Base-by-base conservation (phyloP, 2,113 vertebrate species). In the Tenrec ecaudatus region DNA sequence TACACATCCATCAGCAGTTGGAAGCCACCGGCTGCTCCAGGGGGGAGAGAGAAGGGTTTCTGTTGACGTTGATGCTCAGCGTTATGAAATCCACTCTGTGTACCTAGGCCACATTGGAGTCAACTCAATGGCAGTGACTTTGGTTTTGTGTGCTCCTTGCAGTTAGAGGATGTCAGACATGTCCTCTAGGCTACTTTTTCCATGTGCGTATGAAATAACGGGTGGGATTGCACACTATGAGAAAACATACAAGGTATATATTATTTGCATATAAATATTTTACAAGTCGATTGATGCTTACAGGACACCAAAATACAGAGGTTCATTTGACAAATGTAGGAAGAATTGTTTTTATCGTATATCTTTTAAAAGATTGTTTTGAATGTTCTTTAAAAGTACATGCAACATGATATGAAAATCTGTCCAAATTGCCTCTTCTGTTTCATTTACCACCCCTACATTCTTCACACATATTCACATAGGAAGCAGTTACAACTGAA, bases 371-470 rank as follows among this genome's bases (percentile, higher is more conserved):
- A 62, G 20, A 69, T 94, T 82, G 6, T 4, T 69, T 53, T 12
- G 31, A 83, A 38, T 92, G 36, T 83, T 58, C 57, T 83, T 95
- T 43, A 19, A 91, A 91, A 95, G 78, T 94, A 15, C 92, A 71
- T 82, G 3, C 83, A 92, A 95, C 47, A 84, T 79, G 38, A 93
- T 92, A 75, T 57, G 16, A 92, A 90, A 90, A 80, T 31, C 58
- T 92, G n/a, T 92, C 82, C 91, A 94, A 97, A 98, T 96, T 96
- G 58, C 38, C 62, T 95, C 89, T 93, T 96, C 71, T 93, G 92
- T 97, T 96, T 97, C 95, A 85, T 94, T 95, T 95, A 84, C 95
- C 96, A 97, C 96, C 95, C 94, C 96, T 97, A 95, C 96, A 94
- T 98, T 97, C 97, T 94, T 95, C 76, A 83, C 89, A 95, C 89